Base-by-base conservation (phyloP, 2,888 invertebrate genomes). In the Dynastes tityus region DNA sequence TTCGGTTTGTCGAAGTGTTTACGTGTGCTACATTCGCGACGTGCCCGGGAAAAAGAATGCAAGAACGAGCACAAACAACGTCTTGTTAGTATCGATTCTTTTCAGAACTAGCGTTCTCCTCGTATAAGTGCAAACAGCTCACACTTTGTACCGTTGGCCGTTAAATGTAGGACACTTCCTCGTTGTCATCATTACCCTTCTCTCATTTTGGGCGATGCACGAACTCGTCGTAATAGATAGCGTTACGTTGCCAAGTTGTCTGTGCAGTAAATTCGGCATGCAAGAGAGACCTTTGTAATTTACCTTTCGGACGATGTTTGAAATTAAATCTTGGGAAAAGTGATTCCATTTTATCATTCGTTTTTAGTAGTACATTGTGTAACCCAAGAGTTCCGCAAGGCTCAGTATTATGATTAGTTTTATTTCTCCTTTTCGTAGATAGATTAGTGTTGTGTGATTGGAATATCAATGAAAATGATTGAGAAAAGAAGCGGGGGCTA, bases 151-250 rank as follows among this genome's bases (percentile, higher is more conserved):
- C 55, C 13, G 53, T n/a, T 45, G 16, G 53, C 55, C 55, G 55
- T 55, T 22, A 55, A 55, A 55, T 55, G 55, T 55, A 5, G 55
- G 55, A 55, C 55, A 55, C 22, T 55, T 55, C 55, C 55, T 55
- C n/a, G 55, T 55, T 55, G 55, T 55, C 55, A 16, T 53, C 53
- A 22, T 55, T 22, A 55, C 55, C 55, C 45, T 45, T 45, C 45
- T 53, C n/a, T 55, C 55, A 22, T 55, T 45, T 45, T 45, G 45
- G 45, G 11, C 45, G 45, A 45, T 45, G 45, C 45, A 45, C 45
- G 45, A 45, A 45, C 45, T 11, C 11, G 11, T 8, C 11, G 45
- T 45, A 45, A 45, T 45, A 45, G 45, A 45, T 45, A 45, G 22
- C 9, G 27, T 55, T 22, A 55, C 4, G 55, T 55, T 55, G 55